Evolutionary conservation across 1,140 invertebrate species (phyloP).

Genomic region (Drosophila micromelanica): DNA sequence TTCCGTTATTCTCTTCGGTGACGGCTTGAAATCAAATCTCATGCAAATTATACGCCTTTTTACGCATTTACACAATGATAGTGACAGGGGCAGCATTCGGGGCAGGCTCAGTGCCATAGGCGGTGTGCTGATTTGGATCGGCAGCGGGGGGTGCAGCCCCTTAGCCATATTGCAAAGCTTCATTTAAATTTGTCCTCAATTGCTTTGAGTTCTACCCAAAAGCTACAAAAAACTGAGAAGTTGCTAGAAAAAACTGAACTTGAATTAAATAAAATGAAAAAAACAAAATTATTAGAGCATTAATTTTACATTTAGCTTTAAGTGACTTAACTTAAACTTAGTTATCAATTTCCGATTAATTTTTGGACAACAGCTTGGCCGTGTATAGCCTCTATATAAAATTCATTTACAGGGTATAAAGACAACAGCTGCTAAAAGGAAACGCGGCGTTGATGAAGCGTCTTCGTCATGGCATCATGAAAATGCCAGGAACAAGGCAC

Average conservation of each 20-base stretch:
- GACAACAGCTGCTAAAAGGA: slow-evolving; percentile 34
- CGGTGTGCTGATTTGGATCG: slow-evolving; percentile 42
- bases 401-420: slow-evolving; percentile 11
- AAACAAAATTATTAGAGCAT: not conserved
- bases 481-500: slow-evolving; percentile 5
- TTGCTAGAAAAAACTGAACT: not conserved
- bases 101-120: not conserved
- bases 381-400: not conserved
- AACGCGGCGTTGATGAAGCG: slow-evolving; percentile 44
- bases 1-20: slow-evolving; percentile 28
- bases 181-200: slow-evolving; percentile 74
- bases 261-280: not conserved
- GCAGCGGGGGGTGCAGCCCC: not conserved
- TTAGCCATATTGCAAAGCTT: slow-evolving; percentile 17
- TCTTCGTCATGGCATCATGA: slow-evolving; percentile 29
- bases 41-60: slow-evolving; percentile 82
- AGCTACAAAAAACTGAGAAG: not conserved
- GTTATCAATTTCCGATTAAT: not conserved
- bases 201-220: slow-evolving; percentile 35
- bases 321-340: no score
- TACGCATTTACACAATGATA: slow-evolving; percentile 72
- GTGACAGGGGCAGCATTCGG: slow-evolving; percentile 5
- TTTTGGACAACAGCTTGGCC: not conserved
- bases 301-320: not conserved
- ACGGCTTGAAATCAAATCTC: slow-evolving; percentile 74